Conservation (phyloP, 2,113 vertebrate species). For the Blennius ocellaris region DNA sequence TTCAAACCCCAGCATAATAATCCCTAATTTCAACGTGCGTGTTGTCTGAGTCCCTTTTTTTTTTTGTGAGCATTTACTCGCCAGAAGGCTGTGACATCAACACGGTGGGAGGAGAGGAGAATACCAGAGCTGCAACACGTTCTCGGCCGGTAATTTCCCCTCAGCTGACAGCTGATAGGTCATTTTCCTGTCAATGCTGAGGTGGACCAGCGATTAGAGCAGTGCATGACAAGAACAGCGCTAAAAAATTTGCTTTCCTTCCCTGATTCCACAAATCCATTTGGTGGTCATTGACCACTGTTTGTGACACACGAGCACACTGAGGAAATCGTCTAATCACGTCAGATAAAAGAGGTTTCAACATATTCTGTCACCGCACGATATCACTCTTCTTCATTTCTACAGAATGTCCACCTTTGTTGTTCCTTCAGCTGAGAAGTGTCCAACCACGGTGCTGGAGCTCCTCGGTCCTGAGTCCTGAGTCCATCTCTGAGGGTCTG, state of each 20-base stretch:
- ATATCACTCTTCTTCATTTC: too few relatives aligned
- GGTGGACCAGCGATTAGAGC: slow-evolving; percentile 68
- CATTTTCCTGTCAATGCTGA: slow-evolving; percentile 71
- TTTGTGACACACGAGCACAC: too few relatives aligned
- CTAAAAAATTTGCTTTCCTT: slow-evolving; percentile 60
- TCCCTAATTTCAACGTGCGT: slow-evolving; percentile 61
- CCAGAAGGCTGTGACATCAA: slow-evolving; percentile 67
- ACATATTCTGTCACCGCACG: too few relatives aligned
- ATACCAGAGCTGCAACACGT: slow-evolving; percentile 50
- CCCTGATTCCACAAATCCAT: slow-evolving; percentile 46
- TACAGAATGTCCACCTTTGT: too few relatives aligned
- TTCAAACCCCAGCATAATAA: slow-evolving; percentile 57
- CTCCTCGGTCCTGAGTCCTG: too few relatives aligned
- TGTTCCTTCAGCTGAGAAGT: too few relatives aligned
- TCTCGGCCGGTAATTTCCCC: slow-evolving; percentile 63
- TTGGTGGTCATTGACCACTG: slow-evolving; percentile 34
- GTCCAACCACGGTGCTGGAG: too few relatives aligned
- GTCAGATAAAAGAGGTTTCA: too few relatives aligned
- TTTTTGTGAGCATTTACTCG: slow-evolving; percentile 56
- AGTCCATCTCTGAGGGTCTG: too few relatives aligned
- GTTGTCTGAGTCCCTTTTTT: slow-evolving; percentile 5
- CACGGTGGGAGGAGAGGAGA: slow-evolving; percentile 45
- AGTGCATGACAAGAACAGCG: slow-evolving; percentile 34
- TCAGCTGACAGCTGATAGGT: slow-evolving; percentile 70
- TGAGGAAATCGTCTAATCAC: too few relatives aligned